Evolutionary conservation across 2,888 invertebrate genomes (phyloP).

Genomic region (Pogonocherus hispidulus): DNA sequence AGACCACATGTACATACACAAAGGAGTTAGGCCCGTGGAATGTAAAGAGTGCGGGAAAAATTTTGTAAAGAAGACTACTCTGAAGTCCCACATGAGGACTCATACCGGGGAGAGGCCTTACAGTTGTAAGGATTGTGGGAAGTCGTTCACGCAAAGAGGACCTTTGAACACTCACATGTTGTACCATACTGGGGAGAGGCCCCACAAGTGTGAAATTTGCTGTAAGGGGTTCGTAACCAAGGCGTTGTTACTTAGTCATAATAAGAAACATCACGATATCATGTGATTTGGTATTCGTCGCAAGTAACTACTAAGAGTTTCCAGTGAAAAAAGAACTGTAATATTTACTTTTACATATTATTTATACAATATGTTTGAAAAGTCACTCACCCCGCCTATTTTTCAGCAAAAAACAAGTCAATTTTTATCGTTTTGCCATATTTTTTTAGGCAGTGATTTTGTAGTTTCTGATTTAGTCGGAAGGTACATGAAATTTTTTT

Average conservation of each 20-base stretch:
- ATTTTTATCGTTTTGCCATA: too few relatives aligned
- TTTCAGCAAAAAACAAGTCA: too few relatives aligned
- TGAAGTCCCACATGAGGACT: conserved; percentile 63
- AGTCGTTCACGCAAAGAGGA: conserved; percentile 69
- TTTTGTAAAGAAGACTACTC: conserved; percentile 71
- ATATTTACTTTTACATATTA: too few relatives aligned
- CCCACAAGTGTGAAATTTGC: conserved; percentile 51
- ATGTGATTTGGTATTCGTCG: too few relatives aligned
- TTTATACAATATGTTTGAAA: too few relatives aligned
- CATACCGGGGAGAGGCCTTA: conserved; percentile 66
- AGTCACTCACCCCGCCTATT: too few relatives aligned
- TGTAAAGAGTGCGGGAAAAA: conserved; percentile 73
- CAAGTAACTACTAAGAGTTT: too few relatives aligned
- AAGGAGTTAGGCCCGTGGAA: conserved; percentile 67
- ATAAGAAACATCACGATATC: conserved; percentile 50
- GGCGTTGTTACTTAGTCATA: conserved; percentile 61
- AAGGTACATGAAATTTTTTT: too few relatives aligned
- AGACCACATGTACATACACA: conserved; percentile 58
- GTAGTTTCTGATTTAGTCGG: too few relatives aligned
- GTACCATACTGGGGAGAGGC: conserved; percentile 46
- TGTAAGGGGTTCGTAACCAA: conserved; percentile 53
- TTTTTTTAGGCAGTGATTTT: too few relatives aligned
- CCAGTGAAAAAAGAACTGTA: too few relatives aligned
- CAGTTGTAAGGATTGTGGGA: conserved; percentile 43
- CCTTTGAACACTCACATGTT: conserved; percentile 69